phyloP scores from a whole-genome alignment of 2,113 vertebrate genomes.

The Poicephalus gulielmi region DNA sequence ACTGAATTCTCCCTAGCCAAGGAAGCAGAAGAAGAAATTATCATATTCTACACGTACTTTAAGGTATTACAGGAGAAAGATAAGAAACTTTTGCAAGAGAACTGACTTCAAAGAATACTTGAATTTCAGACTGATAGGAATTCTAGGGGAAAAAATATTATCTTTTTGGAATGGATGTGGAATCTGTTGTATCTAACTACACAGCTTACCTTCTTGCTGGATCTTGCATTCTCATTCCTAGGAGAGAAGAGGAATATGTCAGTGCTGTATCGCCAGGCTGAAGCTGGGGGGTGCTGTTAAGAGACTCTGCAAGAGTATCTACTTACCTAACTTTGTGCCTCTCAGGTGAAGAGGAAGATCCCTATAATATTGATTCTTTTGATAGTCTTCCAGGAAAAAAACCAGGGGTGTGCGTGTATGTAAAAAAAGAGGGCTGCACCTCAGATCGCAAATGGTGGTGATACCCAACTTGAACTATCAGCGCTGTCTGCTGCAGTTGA shows the following conservation, averaged over 20 bases:
- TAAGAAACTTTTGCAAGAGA: background rate
- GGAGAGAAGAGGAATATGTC: conserved; percentile 30
- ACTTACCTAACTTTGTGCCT: conserved; percentile 21
- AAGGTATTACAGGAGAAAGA: background rate
- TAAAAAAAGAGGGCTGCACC: background rate
- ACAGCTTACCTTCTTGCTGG: conserved; percentile 16
- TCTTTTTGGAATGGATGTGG: background rate
- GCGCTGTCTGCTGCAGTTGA: background rate
- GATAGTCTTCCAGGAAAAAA: background rate
- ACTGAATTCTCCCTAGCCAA: background rate
- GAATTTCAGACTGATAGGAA: background rate
- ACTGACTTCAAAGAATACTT: background rate
- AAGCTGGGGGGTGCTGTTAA: background rate
- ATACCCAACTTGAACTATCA: background rate
- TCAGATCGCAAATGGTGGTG: background rate
- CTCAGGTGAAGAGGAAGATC: background rate
- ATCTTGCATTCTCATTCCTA: conserved; percentile 7
- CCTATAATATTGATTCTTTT: background rate
- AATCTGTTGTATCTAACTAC: background rate
- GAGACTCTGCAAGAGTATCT: background rate
- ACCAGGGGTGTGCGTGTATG: background rate
- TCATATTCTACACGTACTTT: background rate
- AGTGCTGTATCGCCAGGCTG: background rate
- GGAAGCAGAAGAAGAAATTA: conserved; percentile 13
- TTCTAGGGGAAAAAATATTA: background rate